Percentiles rank a stretch among this genome's conserved stretches.
Conservation (phyloP, 2,113 vertebrate species). For the Tonatia bakeri region DNA sequence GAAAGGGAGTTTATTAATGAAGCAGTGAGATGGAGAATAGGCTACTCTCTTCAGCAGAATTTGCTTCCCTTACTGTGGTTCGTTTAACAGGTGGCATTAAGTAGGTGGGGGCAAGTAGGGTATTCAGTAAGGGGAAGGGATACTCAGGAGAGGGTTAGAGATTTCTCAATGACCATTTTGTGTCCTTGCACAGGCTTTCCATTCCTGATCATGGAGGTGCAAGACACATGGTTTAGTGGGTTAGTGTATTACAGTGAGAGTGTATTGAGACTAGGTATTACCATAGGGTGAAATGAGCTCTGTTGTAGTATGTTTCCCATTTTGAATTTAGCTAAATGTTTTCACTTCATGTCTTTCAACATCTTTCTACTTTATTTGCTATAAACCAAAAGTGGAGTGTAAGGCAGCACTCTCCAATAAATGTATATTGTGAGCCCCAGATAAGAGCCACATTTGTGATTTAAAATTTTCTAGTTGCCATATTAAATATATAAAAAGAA, state of each 20-base stretch:
- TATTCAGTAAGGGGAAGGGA: neutral
- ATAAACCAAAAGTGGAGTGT: neutral
- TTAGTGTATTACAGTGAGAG: neutral
- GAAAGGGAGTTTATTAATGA: neutral
- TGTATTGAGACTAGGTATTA: neutral
- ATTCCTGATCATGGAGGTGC: neutral
- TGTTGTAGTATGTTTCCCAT: neutral
- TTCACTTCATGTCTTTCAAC: neutral
- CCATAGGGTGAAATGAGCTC: neutral
- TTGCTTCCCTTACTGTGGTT: neutral
- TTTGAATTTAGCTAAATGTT: neutral
- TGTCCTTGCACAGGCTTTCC: neutral
- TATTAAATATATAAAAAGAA: neutral
- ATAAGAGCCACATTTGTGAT: neutral
- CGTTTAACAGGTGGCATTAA: neutral
- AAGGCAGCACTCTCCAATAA: neutral
- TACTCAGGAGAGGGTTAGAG: neutral
- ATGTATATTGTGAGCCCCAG: neutral
- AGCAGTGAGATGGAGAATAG: neutral
- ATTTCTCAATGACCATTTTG: neutral
- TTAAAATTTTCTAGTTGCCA: neutral
- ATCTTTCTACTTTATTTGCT: neutral
- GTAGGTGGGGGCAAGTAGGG: neutral
- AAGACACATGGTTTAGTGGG: neutral
- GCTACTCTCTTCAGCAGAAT: neutral